Base-by-base conservation (phyloP, 2,888 invertebrate genomes). In the Cheilosia scutellata region DNA sequence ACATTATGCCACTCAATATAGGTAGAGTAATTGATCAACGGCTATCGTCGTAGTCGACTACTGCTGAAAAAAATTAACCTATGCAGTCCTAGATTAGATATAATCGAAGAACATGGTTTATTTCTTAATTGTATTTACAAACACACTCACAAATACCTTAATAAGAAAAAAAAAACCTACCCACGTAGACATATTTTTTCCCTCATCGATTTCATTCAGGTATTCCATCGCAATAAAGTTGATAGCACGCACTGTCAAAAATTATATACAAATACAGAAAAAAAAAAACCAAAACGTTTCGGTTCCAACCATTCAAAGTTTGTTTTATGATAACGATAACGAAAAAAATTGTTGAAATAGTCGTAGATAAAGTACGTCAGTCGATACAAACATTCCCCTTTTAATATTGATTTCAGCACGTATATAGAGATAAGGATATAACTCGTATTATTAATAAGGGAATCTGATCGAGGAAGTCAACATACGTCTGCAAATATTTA, bases 241-340 rank as follows among this genome's bases (percentile, higher is more conserved):
- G 60, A 84, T 53, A 75, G 27, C 58, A 25, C 58, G 27, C 27
- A 66, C 55, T 71, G 70, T 80, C 75, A 40, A 84, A 80, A 75
- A 60, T 76, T 44, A 55, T 75, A 65, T 49, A 82, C 49, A 57
- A 82, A 62, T 49, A 76, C 25, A 13, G 20, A 60, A 27, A 44
- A 51, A 71, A 66, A 27, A 42, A 37, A 57, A 71, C 37, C n/a
- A 53, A 60, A 62, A 55, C 7, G 16, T 60, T 77, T 77, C 44
- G 37, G 53, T 70, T 58, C 49, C 51, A 68, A 76, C 76, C 76
- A 70, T 72, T 86, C 11, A 16, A 40, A 63, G 80, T 86, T 82
- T 76, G 86, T 62, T 58, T 76, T 68, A 58, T 42, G 86, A 86
- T 82, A 86, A 77, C 86, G 86, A 86, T 72, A 86, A 82, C 60